Evolutionary conservation across 23 tunicate species (phyloP).

Genomic region (Halocynthia roretzi): DNA sequence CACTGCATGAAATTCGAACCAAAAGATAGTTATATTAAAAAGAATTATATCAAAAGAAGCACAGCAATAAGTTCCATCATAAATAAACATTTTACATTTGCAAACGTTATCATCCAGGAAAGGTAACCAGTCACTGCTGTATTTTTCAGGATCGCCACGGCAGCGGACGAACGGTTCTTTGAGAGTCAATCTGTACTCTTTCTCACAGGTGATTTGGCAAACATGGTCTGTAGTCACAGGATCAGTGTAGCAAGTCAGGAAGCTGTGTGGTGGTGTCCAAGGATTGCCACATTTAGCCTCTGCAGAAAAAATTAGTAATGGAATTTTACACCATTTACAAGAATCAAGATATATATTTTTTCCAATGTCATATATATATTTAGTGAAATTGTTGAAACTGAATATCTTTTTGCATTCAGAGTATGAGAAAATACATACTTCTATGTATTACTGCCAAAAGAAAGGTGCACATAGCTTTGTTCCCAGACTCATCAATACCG

Average conservation of each 20-base stretch:
- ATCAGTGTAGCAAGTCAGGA: constrained; percentile 44
- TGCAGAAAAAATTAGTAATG: background rate
- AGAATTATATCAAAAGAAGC: background rate
- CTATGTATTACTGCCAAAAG: constrained; percentile 36
- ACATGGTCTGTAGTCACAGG: constrained; percentile 26
- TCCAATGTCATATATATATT: too few species aligned
- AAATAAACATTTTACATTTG: constrained; percentile 21
- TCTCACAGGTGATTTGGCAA: constrained; percentile 41
- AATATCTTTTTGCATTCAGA: background rate
- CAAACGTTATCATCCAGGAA: constrained; percentile 43
- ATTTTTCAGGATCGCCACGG: constrained; percentile 5
- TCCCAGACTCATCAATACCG: constrained; percentile 49
- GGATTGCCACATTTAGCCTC: constrained; percentile 52
- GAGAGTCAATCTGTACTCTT: constrained; percentile 35
- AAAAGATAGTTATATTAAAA: background rate
- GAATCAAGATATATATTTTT: too few species aligned
- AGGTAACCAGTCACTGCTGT: constrained; percentile 54
- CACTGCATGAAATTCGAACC: constrained; percentile 21
- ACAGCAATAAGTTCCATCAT: background rate
- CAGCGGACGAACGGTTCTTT: constrained; percentile 56
- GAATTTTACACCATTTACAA: background rate
- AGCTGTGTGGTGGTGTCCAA: constrained; percentile 44
- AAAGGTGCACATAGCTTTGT: constrained; percentile 41
- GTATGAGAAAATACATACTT: constrained; percentile 25
- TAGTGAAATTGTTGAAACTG: background rate